Percentiles rank a stretch among this genome's conserved stretches.
Conservation (phyloP, 2,888 invertebrate species). For the Stenotaenia linearis region DNA sequence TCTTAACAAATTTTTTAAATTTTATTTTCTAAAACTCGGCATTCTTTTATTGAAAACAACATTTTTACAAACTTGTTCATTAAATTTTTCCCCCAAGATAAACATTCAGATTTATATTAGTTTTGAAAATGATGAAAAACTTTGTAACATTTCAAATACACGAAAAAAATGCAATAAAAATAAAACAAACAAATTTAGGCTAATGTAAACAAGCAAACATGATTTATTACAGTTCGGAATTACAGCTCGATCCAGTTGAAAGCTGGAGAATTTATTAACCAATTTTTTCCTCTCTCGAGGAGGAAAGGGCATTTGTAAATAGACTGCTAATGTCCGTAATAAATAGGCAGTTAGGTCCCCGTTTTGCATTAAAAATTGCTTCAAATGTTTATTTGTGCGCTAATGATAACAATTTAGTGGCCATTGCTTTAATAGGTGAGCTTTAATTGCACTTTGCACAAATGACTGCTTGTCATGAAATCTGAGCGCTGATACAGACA, state of each 20-base stretch:
- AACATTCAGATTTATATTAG: too few relatives aligned
- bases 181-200: not conserved
- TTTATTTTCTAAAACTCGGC: too few relatives aligned
- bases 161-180: not conserved
- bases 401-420: slow-evolving; percentile 26
- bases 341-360: not conserved
- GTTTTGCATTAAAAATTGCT: slow-evolving; percentile 19
- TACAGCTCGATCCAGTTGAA: not conserved
- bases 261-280: not conserved
- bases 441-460: not conserved
- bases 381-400: slow-evolving; percentile 1
- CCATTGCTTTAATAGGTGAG: not conserved
- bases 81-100: too few relatives aligned
- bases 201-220: not conserved
- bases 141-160: too few relatives aligned
- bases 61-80: too few relatives aligned
- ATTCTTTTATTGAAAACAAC: too few relatives aligned
- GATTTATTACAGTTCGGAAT: not conserved
- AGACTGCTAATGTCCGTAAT: not conserved
- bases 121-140: too few relatives aligned
- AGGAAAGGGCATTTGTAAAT: slow-evolving; percentile 15
- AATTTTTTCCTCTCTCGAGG: not conserved
- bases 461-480: slow-evolving; percentile 14
- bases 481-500: not conserved
- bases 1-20: too few relatives aligned